Conservation (phyloP, 2,797 vertebrate genomes). For the Taeniopygia guttata region DNA sequence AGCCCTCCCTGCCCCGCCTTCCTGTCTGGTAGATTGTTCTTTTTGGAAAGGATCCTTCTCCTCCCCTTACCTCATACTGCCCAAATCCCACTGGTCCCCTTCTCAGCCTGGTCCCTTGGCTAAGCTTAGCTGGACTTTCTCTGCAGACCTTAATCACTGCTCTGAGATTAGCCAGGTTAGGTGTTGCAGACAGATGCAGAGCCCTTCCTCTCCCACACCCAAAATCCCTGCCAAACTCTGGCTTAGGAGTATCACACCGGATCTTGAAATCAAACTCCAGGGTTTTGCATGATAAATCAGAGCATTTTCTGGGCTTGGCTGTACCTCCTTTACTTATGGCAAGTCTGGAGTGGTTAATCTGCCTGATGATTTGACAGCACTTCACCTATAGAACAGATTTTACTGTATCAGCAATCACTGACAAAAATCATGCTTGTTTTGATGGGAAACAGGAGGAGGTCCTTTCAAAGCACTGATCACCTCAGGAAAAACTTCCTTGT, state of each 20-base stretch:
- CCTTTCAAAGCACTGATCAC: background rate
- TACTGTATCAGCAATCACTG: background rate
- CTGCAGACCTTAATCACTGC: background rate
- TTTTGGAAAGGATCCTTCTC: background rate
- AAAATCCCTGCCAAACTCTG: constrained; percentile 7
- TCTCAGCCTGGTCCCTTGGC: background rate
- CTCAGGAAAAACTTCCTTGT: background rate
- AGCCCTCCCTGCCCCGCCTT: background rate
- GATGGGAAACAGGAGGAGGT: background rate
- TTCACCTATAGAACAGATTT: background rate
- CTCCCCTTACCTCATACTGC: background rate
- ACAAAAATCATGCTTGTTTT: background rate
- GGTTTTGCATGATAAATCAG: constrained; percentile 3
- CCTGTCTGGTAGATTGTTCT: background rate
- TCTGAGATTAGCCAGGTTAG: background rate
- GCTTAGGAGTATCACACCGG: background rate
- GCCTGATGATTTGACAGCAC: background rate
- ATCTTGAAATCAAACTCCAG: background rate
- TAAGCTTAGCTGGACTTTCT: constrained; percentile 30
- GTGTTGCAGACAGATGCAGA: background rate
- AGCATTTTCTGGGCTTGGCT: background rate
- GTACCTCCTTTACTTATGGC: background rate
- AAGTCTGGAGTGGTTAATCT: background rate
- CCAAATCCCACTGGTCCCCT: background rate
- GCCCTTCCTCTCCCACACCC: constrained; percentile 20